Percentiles rank a stretch among this genome's conserved stretches.
phyloP scores from a whole-genome alignment of 2,888 invertebrate genomes.

The Nomada hirtipes region DNA sequence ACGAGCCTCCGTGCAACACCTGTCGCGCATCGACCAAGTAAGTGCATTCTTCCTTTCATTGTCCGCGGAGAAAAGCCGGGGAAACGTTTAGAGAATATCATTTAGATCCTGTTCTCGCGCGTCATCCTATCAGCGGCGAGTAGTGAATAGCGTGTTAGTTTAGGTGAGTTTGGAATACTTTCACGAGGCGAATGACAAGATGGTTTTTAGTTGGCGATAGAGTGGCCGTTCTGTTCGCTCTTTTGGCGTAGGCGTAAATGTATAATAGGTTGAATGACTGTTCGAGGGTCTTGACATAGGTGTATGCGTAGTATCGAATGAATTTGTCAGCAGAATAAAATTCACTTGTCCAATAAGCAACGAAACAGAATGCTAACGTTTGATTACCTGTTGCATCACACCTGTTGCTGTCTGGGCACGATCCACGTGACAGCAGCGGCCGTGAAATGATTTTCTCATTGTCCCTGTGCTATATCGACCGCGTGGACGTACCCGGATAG shows the following conservation, averaged over 20 bases:
- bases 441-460: conserved; percentile 70
- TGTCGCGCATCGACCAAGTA: conserved; percentile 60
- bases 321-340: neutral
- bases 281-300: neutral
- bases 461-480: conserved; percentile 58
- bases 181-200: neutral
- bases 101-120: conserved; percentile 21
- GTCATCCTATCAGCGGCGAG: conserved; percentile 23
- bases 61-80: conserved; percentile 21
- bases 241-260: too few relatives aligned
- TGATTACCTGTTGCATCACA: conserved; percentile 75
- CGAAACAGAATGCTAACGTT: conserved; percentile 54
- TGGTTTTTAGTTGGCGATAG: neutral
- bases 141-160: neutral
- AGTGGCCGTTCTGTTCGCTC: too few relatives aligned
- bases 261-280: too few relatives aligned
- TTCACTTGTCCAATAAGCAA: conserved; percentile 33
- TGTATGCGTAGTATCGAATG: neutral
- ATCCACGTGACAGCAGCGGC: conserved; percentile 62
- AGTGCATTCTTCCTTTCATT: conserved; percentile 55
- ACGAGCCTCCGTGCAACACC: conserved; percentile 63
- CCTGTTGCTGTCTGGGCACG: conserved; percentile 68
- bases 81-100: conserved; percentile 29
- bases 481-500: conserved; percentile 29
- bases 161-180: neutral